Base-by-base conservation (phyloP, 2,113 vertebrate genomes). In the Aphelocoma coerulescens region DNA sequence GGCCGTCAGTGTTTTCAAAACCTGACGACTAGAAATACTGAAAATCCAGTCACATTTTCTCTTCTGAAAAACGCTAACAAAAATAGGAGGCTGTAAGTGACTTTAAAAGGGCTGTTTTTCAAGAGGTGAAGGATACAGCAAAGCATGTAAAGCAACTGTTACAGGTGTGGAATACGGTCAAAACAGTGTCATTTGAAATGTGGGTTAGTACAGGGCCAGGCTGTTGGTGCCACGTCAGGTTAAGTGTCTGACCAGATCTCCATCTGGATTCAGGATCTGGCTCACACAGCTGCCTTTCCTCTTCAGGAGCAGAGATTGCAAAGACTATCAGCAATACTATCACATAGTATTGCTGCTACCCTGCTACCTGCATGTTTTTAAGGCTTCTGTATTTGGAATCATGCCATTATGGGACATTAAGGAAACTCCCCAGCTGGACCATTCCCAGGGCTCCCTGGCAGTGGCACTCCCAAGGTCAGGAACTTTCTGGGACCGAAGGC, bases 321-420 rank as follows among this genome's bases (percentile, higher is more conserved):
- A 32, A 72, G 24, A 28, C 43, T 49, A 55, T 46, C 30, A 71
- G 21, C 2, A 6, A 7, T 37, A 27, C 6, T 35, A 66, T 44
- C 62, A 27, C 26, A 55, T n/a, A n/a, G n/a, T n/a, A n/a, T n/a
- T n/a, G n/a, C n/a, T n/a, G n/a, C n/a, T n/a, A n/a, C n/a, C 16
- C 26, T 59, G 4, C 37, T 33, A 5, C 28, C 11, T 48, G 8
- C 0, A 0, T 55, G 16, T 57, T 67, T 88, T 65, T 57, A 68
- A 61, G 28, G 57, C 37, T 89, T 57, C 7, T 0, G 11, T 62
- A 28, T n/a, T 51, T 78, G 17, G 12, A 48, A 10, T 57, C 6
- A 8, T 16, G 48, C 35, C 78, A 10, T 63, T 65, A 44, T 1
- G 11, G 9, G 26, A 32, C 2, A 0, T 11, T 17, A 67, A 62